Evolutionary conservation across 2,888 invertebrate genomes (phyloP).

Genomic region (Unio pictorum): DNA sequence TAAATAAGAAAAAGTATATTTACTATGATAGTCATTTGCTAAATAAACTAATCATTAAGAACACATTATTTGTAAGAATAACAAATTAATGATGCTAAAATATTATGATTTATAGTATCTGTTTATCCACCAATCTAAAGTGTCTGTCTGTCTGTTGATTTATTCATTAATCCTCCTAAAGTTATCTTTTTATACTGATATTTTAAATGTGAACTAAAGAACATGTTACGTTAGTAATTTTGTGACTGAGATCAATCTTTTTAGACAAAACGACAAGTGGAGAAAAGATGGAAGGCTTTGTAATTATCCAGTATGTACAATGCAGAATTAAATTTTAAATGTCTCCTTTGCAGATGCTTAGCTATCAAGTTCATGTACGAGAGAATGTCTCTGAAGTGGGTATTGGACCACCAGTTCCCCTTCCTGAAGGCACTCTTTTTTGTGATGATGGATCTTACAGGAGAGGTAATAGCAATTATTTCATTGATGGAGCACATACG

Average conservation of each 20-base stretch:
- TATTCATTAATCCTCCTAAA: too few species aligned
- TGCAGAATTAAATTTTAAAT: neutral
- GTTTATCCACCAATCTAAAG: too few species aligned
- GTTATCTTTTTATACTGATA: too few species aligned
- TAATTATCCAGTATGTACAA: neutral
- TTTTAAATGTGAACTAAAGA: too few species aligned
- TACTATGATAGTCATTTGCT: neutral
- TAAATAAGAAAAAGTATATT: neutral
- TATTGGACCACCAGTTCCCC: conserved; percentile 69
- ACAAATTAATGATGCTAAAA: too few species aligned
- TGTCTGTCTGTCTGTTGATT: too few species aligned
- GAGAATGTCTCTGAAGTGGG: conserved; percentile 69
- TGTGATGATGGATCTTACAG: conserved; percentile 77
- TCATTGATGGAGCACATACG: too few species aligned
- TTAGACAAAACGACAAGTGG: neutral
- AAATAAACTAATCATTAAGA: too few species aligned
- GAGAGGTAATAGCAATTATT: conserved; percentile 79
- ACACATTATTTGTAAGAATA: too few species aligned
- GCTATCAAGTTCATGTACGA: conserved; percentile 69
- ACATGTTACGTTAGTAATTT: too few species aligned
- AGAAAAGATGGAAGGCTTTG: neutral
- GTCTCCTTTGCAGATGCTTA: conserved; percentile 57
- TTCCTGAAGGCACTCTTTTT: conserved; percentile 70
- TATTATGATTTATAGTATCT: too few species aligned
- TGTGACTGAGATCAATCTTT: neutral